These are phyloP conservation scores for Aspidiotus destructor DNA, from an alignment of 2,888 invertebrate genomes.

Conservation along the genomic window DNA sequence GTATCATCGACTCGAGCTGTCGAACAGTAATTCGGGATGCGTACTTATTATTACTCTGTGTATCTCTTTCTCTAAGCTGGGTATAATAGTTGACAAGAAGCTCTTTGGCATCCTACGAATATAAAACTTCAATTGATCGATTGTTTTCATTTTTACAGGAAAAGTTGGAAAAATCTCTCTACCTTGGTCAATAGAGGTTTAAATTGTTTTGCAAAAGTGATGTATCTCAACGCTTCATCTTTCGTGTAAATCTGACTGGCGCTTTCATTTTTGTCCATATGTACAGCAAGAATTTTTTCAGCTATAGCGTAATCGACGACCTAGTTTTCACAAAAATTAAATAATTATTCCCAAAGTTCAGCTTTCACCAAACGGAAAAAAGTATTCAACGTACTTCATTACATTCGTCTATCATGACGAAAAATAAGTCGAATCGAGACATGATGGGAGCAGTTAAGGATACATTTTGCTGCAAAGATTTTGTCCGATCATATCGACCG, in stretches of 20 bases:
- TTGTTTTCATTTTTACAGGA: background rate
- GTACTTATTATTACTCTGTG: constrained; percentile 51
- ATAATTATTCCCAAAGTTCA: background rate
- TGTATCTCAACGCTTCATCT: constrained; percentile 85
- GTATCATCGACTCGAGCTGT: constrained; percentile 89
- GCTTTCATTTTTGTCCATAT: constrained; percentile 70
- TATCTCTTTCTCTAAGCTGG: constrained; percentile 74
- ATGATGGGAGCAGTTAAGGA: constrained; percentile 90
- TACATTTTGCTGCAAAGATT: constrained; percentile 90
- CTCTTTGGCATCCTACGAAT: constrained; percentile 60
- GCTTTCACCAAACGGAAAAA: background rate
- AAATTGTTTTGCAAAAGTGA: constrained; percentile 92
- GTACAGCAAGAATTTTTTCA: constrained; percentile 86
- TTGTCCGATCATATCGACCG: constrained; percentile 90
- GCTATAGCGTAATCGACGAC: constrained; percentile 95
- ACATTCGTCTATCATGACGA: constrained; percentile 94
- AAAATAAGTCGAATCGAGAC: constrained; percentile 98
- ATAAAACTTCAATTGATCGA: background rate
- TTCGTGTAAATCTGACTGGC: constrained; percentile 73
- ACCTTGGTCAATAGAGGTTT: constrained; percentile 77
- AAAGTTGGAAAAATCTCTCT: constrained; percentile 35
- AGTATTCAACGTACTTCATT: constrained; percentile 54
- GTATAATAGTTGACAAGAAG: constrained; percentile 83
- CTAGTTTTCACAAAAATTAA: constrained; percentile 42
- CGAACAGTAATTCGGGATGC: constrained; percentile 96